These are phyloP conservation scores for Stylophora pistillata DNA, from an alignment of 64 coral and sea anemone genomes.

Conservation along the genomic window DNA sequence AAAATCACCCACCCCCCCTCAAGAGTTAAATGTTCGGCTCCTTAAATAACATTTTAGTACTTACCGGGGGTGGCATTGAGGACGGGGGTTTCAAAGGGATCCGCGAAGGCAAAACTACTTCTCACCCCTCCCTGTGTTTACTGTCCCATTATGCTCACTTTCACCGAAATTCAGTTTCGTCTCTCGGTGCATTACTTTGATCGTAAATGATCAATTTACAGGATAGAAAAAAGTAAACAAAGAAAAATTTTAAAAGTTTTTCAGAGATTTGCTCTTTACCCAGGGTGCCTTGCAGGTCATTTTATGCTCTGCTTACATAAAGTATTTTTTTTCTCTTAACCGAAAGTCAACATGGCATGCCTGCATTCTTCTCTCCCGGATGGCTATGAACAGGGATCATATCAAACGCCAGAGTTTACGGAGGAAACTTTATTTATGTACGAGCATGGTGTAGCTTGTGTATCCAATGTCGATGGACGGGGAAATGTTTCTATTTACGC, in stretches of 20 bases:
- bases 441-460: slow-evolving; percentile 38
- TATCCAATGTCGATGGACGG: slow-evolving; percentile 50
- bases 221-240: no score
- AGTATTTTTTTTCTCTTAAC: background rate
- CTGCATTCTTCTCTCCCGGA: background rate
- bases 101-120: background rate
- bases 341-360: background rate
- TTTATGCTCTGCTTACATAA: no score
- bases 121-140: no score
- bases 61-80: background rate
- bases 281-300: no score
- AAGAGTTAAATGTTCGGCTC: no score
- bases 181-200: no score
- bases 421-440: slow-evolving; percentile 32
- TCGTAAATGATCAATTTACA: no score
- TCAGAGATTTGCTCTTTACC: no score
- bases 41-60: slow-evolving; percentile 1
- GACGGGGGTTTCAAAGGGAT: background rate
- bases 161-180: no score
- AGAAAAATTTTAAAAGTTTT: no score
- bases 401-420: slow-evolving; percentile 9
- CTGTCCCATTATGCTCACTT: no score
- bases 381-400: slow-evolving; percentile 5
- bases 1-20: no score
- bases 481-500: slow-evolving; percentile 52